Percentiles rank a stretch among this genome's conserved stretches.
phyloP scores from a whole-genome alignment of 1,140 invertebrate genomes.

The Orussus abietinus region DNA sequence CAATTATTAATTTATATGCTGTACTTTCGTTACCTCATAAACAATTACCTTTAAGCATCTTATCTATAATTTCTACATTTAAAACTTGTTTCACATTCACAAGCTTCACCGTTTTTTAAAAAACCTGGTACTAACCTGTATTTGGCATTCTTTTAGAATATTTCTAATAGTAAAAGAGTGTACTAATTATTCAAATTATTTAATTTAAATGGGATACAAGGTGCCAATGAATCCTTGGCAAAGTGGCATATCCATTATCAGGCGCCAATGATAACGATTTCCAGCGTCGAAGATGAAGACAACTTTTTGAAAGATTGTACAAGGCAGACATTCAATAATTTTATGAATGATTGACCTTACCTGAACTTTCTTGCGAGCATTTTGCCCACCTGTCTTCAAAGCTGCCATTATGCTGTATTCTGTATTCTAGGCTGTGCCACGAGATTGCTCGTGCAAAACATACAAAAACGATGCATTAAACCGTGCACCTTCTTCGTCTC shows the following conservation, averaged over 20 bases:
- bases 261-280: too few relatives aligned
- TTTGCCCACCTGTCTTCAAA: conserved; percentile 56
- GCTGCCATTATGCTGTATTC: conserved; percentile 43
- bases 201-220: background rate
- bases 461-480: too few relatives aligned
- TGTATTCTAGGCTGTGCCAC: too few relatives aligned
- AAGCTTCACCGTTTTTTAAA: too few relatives aligned
- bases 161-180: too few relatives aligned
- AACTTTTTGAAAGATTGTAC: background rate
- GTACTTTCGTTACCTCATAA: background rate
- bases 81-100: conserved; percentile 1
- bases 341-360: conserved; percentile 38
- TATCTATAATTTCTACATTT: background rate
- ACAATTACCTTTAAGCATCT: background rate
- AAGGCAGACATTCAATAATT: conserved; percentile 1
- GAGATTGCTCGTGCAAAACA: too few relatives aligned
- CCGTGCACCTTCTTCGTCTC: too few relatives aligned
- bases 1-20: conserved; percentile 4
- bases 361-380: conserved; percentile 65
- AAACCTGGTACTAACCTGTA: too few relatives aligned
- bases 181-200: conserved; percentile 1
- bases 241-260: conserved; percentile 1
- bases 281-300: background rate
- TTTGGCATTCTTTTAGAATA: too few relatives aligned
- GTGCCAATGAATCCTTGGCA: background rate